Evolutionary conservation across 92 coral and sea anemone genomes (phyloP).

Genomic region (Zoanthus sociatus): DNA sequence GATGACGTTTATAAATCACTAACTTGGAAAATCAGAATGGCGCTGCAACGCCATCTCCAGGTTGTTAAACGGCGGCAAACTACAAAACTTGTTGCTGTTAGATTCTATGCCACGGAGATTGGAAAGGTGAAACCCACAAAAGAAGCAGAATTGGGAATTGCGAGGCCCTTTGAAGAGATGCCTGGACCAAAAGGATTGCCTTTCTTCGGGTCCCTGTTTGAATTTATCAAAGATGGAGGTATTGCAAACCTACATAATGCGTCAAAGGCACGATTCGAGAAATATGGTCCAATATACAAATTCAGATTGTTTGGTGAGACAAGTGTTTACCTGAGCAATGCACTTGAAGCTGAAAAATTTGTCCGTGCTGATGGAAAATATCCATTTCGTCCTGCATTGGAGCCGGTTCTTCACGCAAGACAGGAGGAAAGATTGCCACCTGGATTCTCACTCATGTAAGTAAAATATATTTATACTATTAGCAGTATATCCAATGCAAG

Average conservation of each 20-base stretch:
- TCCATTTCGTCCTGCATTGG: slow-evolving; percentile 20
- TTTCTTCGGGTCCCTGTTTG: slow-evolving; percentile 19
- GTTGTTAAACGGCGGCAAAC: not conserved
- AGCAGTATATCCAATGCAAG: too few relatives aligned
- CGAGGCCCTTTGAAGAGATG: slow-evolving; percentile 16
- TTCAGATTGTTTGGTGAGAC: slow-evolving; percentile 15
- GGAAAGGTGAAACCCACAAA: not conserved
- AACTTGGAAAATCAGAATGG: slow-evolving; percentile 2
- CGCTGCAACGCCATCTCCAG: not conserved
- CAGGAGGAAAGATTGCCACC: not conserved
- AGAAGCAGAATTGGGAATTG: not conserved
- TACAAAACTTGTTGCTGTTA: not conserved
- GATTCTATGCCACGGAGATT: not conserved
- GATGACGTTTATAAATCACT: too few relatives aligned
- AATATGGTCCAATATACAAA: slow-evolving; percentile 44
- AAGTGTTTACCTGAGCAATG: slow-evolving; percentile 6
- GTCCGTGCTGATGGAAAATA: slow-evolving; percentile 30
- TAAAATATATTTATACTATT: not conserved
- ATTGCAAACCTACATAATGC: not conserved
- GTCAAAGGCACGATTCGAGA: slow-evolving; percentile 7
- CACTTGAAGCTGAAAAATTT: slow-evolving; percentile 15
- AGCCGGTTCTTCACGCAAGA: slow-evolving; percentile 11
- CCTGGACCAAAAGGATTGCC: slow-evolving; percentile 37
- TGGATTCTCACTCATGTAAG: slow-evolving; percentile 12
- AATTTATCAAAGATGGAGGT: slow-evolving; percentile 39